Base-by-base conservation (phyloP, 2,113 vertebrate genomes). In the Semicossyphus pulcher region DNA sequence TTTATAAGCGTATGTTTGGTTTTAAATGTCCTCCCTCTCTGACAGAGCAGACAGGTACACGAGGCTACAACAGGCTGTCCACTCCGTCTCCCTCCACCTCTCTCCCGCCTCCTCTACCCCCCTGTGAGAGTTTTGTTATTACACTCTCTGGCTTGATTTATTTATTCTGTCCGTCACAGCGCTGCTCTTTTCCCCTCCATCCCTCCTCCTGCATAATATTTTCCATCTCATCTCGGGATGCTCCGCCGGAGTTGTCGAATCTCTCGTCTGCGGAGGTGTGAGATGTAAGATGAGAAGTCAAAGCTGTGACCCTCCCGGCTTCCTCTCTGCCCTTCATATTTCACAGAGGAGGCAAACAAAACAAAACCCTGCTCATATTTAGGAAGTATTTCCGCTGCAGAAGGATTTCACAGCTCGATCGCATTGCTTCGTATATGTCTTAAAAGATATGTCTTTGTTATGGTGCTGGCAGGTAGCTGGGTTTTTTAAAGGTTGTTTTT, bases 131-230 rank as follows among this genome's bases (percentile, higher is more conserved):
- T 41, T 72, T 61, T 63, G 37, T 53, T 63, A 77, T 75, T 63
- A 77, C 44, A 4, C 51, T 66, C 15, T n/a, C n/a, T 21, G 45
- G 32, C 48, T 28, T 63, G 52, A 74, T 66, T 67, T 80, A 78
- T 83, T 78, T 74, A 78, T 74, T 62, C 68, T 71, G 80, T 73
- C 80, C 65, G 62, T 80, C 73, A 75, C 59, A 9, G 37, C 16
- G 12, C 10, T 52, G 73, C 68, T 39, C 70, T 28, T 10, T 10
- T 8, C 12, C 56, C 31, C 67, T 16, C 8, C 36, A 10, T 34
- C 23, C 56, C 25, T 47, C 44, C 45, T 31, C 23, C 63, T 62
- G 32, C 68, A 77, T 42, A 69, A 72, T 52, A 20, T 66, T 62
- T 80, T 52, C 60, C 72, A 74, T 74, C 76, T 73, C 80, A 58